phyloP scores from a whole-genome alignment of 2,888 invertebrate species.

The Trimorus sp. region DNA sequence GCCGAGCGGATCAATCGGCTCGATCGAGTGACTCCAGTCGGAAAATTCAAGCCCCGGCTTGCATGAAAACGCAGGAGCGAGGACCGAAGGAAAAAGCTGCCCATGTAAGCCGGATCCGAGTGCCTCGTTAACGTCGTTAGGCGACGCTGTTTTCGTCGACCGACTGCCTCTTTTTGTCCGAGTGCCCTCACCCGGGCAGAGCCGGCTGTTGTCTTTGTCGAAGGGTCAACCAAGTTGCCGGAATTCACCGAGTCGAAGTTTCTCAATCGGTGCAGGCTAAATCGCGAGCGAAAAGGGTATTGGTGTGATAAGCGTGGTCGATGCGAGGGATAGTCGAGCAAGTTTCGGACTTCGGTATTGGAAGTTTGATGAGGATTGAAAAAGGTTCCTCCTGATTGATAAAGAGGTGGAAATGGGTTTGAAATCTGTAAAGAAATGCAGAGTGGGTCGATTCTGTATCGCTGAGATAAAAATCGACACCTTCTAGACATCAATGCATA shows the following conservation, averaged over 20 bases:
- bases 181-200: background rate
- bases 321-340: slow-evolving; percentile 5
- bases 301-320: slow-evolving; percentile 19
- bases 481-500: too few relatives aligned
- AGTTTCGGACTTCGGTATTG: background rate
- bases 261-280: background rate
- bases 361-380: too few relatives aligned
- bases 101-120: slow-evolving; percentile 1
- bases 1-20: too few relatives aligned
- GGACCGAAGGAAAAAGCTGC: slow-evolving; percentile 7
- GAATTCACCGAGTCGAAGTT: slow-evolving; percentile 1
- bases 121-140: slow-evolving; percentile 19
- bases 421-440: too few relatives aligned
- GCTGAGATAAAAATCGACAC: too few relatives aligned
- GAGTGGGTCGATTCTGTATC: too few relatives aligned
- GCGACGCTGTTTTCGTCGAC: background rate
- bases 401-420: too few relatives aligned
- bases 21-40: too few relatives aligned
- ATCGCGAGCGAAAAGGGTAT: slow-evolving; percentile 33
- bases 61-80: background rate
- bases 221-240: background rate
- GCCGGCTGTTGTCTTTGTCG: too few relatives aligned
- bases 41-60: too few relatives aligned
- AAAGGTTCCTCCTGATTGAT: too few relatives aligned
- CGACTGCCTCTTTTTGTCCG: background rate